A percentile compares a stretch with the other conserved stretches of the same genome.
These are phyloP conservation scores for Simalia tracyae DNA, from an alignment of 2,797 vertebrate species.

Conservation along the genomic window DNA sequence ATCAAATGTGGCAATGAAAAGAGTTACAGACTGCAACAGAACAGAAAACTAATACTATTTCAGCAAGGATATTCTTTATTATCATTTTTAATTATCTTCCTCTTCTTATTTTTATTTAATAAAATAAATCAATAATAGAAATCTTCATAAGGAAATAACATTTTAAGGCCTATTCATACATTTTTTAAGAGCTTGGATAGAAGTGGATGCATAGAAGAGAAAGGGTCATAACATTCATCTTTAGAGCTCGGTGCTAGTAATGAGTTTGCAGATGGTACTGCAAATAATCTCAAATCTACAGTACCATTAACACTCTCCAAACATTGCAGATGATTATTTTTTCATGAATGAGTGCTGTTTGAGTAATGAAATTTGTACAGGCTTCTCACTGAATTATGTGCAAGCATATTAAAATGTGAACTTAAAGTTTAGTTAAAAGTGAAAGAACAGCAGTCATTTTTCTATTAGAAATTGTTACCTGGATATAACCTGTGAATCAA, in stretches of 20 bases:
- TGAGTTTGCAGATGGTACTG: slow-evolving; percentile 28
- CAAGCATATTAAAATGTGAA: slow-evolving; percentile 16
- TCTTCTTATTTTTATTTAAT: slow-evolving; percentile 14
- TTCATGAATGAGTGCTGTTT: slow-evolving; percentile 24
- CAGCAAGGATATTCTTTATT: slow-evolving; percentile 29
- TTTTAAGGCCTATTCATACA: slow-evolving; percentile 29
- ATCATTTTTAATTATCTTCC: not conserved
- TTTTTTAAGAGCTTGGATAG: slow-evolving; percentile 35
- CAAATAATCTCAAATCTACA: slow-evolving; percentile 38
- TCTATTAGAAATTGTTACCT: slow-evolving; percentile 9
- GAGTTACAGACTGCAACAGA: not conserved
- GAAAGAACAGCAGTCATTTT: slow-evolving; percentile 33
- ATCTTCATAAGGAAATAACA: slow-evolving; percentile 31
- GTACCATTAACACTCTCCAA: not conserved
- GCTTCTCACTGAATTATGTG: slow-evolving; percentile 27
- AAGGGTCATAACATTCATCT: slow-evolving; percentile 28
- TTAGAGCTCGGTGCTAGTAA: slow-evolving; percentile 14
- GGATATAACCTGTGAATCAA: not conserved
- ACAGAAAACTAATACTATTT: slow-evolving; percentile 5
- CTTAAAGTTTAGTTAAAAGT: slow-evolving; percentile 36
- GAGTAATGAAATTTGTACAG: slow-evolving; percentile 37
- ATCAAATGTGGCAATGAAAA: not conserved
- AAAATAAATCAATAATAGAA: slow-evolving; percentile 29
- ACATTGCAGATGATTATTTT: slow-evolving; percentile 19
- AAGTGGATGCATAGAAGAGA: slow-evolving; percentile 32